Base-by-base conservation (phyloP, 2,113 vertebrate species). In the Junco hyemalis region DNA sequence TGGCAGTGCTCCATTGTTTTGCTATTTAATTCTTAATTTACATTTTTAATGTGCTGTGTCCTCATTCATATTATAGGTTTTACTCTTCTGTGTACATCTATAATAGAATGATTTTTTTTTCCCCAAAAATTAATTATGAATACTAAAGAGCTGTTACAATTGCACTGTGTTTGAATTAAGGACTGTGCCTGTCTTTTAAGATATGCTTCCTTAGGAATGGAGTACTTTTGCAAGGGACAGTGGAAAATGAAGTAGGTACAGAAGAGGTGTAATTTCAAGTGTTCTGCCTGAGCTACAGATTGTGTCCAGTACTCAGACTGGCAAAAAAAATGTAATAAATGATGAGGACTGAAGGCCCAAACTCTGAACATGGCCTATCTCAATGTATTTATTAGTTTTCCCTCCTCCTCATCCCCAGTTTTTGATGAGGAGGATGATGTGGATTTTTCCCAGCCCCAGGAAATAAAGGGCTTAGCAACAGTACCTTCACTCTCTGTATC, bases 1-100 rank as follows among this genome's bases (percentile, higher is more conserved):
- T 95, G 95, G 95, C 96, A 93, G 73, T 81, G 96, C 68, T 97
- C 97, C 96, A 96, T 95, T 97, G 96, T 97, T 97, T 98, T 97
- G 93, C 88, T 96, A 81, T 97, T 97, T 97, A 96, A 90, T 97
- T 97, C 95, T 97, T 97, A 98, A 97, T 97, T 97, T 98, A 95
- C 97, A 96, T 97, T 97, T 97, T 97, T 96, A 98, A 96, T 95
- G 94, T 96, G 81, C 94, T 97, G 92, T 96, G 95, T 97, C 96
- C 95, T 97, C 91, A 95, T 96, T 97, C 94, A 59, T 94, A 91
- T 92, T 94, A 93, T 71, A 92, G 88, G 79, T 82, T 95, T 96
- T 95, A 88, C 86, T 97, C 93, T 95, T 97, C 84, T 96, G 85
- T 92, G 50, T 95, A 86, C 92, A 53, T 93, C 83, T 96, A 65